phyloP scores from a whole-genome alignment of 2,113 vertebrate genomes.

The Erythrocercus mccallii region DNA sequence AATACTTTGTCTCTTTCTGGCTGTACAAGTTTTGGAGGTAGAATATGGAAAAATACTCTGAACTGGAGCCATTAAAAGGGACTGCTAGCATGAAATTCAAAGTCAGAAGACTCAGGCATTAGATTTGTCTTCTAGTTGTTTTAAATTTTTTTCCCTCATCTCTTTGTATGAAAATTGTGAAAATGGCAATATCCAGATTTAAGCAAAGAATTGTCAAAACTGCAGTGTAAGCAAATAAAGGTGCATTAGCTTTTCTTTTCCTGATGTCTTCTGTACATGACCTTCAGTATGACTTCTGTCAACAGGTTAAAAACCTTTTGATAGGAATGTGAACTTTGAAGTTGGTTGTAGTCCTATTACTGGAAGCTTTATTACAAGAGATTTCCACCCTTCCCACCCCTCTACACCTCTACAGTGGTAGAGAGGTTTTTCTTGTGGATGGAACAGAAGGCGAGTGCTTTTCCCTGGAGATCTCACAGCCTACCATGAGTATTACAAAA shows the following conservation, averaged over 20 bases:
- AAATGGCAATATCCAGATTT: background rate
- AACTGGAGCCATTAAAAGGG: slow-evolving; percentile 9
- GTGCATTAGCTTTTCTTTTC: background rate
- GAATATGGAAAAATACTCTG: slow-evolving; percentile 34
- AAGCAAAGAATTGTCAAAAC: background rate
- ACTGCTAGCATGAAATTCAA: background rate
- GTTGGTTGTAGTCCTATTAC: background rate
- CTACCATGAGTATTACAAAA: background rate
- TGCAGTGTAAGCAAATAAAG: background rate
- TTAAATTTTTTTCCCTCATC: background rate
- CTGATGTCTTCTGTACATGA: background rate
- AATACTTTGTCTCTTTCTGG: slow-evolving; percentile 51
- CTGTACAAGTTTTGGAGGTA: slow-evolving; percentile 26
- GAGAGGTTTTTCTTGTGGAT: background rate
- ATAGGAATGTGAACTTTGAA: background rate
- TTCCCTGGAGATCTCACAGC: background rate
- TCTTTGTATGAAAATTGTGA: background rate
- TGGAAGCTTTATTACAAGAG: background rate
- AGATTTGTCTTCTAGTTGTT: background rate
- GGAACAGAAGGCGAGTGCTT: background rate
- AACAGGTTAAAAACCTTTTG: slow-evolving; percentile 4
- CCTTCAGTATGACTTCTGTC: background rate
- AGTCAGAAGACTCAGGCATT: background rate
- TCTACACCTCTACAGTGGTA: too few relatives aligned
- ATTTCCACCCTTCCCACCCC: background rate